These are phyloP conservation scores for Trematocara nigrifrons DNA, from an alignment of 2,113 vertebrate species.

Conservation along the genomic window DNA sequence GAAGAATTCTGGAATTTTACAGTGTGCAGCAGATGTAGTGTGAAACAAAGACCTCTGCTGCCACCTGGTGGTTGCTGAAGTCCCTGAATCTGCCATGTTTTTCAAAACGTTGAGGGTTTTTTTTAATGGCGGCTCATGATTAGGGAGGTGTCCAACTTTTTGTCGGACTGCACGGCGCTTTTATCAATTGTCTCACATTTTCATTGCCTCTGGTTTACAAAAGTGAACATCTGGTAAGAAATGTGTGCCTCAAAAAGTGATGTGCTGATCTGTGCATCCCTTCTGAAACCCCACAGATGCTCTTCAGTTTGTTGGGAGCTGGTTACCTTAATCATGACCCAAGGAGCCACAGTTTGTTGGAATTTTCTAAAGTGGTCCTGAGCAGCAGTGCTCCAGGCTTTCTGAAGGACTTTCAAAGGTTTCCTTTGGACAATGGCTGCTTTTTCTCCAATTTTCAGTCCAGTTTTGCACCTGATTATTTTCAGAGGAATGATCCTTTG, in stretches of 20 bases:
- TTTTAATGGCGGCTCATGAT: rapidly evolving
- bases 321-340: background rate
- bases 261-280: background rate
- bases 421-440: background rate
- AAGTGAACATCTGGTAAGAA: background rate
- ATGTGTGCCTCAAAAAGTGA: background rate
- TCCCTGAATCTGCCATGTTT: background rate
- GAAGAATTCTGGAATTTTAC: background rate
- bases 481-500: background rate
- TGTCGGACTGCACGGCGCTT: rapidly evolving
- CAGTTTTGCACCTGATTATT: background rate
- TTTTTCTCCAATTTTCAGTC: background rate
- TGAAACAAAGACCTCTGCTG: background rate
- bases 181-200: background rate
- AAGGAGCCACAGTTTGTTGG: background rate
- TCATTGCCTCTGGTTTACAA: background rate
- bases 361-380: background rate
- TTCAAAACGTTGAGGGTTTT: background rate
- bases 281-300: background rate
- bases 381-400: background rate
- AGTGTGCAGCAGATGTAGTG: background rate
- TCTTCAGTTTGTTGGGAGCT: background rate
- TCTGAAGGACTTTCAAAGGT: background rate
- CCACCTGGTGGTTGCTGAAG: constrained; percentile 16
- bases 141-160: background rate